Evolutionary conservation across 2,888 invertebrate species (phyloP), one percentile per base, ranked within the genome.

Genomic region (Acleris laterana): DNA sequence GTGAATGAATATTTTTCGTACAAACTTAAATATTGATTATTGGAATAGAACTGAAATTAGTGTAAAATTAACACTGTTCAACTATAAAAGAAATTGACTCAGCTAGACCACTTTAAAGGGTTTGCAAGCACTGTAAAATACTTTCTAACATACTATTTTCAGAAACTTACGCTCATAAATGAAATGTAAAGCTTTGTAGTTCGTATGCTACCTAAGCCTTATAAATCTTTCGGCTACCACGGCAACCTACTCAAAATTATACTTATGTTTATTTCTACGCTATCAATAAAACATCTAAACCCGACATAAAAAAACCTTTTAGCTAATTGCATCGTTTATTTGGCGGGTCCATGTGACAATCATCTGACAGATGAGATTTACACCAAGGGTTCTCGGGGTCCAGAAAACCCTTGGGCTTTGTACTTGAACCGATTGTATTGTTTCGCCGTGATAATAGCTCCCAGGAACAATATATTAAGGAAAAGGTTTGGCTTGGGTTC

Each of bases 351-450:
- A 38, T 50, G 66, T 66, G 66, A 66, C 61, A 66, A 66, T 62
- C 61, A 66, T 66, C 62, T 62, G 66, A 66, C 66, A 51, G 51
- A 44, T n/a, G 48, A 66, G 66, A 66, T 66, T 66, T 66, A 66
- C 57, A 62, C 25, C 17, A n/a, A 44, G 58, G 55, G 11, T 16
- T 46, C 22, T 28, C 46, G 52, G 52, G 48, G 32, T 11, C n/a
- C 46, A 16, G 9, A 13, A 44, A 5, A 25, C 38, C 49, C 19
- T 59, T 16, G 32, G 20, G 46, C 9, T 16, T 46, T 25, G 13
- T 57, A 44, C 32, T 59, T 49, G 19, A 25, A 32, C 48, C 28
- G 28, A 48, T 59, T 59, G 32, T 49, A 59, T 57, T 57, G 57
- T 57, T 57, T 42, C n/a, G 46, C 20, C 16, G 42, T 13, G 57